Percentiles rank a stretch among this genome's conserved stretches.
phyloP scores from a whole-genome alignment of 2,888 invertebrate genomes.

The Chrysina gloriosa region DNA sequence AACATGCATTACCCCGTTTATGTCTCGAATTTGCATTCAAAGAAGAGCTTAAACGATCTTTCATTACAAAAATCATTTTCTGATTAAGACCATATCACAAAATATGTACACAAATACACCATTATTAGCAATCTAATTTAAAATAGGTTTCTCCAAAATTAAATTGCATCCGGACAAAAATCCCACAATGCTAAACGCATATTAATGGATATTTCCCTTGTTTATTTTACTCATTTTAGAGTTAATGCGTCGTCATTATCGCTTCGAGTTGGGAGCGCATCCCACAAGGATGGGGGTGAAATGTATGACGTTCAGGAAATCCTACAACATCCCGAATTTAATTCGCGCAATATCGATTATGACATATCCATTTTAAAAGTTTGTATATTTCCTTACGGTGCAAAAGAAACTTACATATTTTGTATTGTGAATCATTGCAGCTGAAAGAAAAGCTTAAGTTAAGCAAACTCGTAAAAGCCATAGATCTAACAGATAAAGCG shows the following conservation, averaged over 20 bases:
- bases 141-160: too few species aligned
- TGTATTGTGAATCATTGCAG: too few species aligned
- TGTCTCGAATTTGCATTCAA: too few species aligned
- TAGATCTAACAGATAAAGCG: conserved; percentile 19
- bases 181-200: too few species aligned
- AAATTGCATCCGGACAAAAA: too few species aligned
- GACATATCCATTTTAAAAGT: conserved; percentile 46
- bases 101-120: too few species aligned
- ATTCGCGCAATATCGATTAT: conserved; percentile 44
- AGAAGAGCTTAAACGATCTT: too few species aligned
- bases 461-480: conserved; percentile 9
- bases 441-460: conserved; percentile 31
- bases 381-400: neutral
- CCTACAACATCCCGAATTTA: conserved; percentile 44
- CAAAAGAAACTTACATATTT: neutral
- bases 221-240: neutral
- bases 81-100: too few species aligned
- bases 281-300: conserved; percentile 42
- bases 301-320: conserved; percentile 43
- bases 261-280: conserved; percentile 43
- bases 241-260: conserved; percentile 39
- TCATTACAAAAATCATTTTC: too few species aligned
- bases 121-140: too few species aligned
- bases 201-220: too few species aligned
- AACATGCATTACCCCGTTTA: too few species aligned